Base-by-base conservation (phyloP, 2,888 invertebrate genomes). In the Abrostola triplasia region DNA sequence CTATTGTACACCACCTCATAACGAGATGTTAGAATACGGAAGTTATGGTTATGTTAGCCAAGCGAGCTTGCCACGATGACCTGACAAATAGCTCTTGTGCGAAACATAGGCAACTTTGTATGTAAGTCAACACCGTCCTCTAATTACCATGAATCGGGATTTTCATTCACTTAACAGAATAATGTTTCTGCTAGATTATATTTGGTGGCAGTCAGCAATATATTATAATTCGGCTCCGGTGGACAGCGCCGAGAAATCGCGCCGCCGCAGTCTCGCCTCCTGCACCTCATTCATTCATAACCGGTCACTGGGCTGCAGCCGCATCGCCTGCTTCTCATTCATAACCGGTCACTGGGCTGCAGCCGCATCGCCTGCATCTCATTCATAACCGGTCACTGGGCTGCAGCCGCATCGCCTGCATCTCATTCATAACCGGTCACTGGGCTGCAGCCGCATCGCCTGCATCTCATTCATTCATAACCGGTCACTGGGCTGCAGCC, bases 211-310 rank as follows among this genome's bases (percentile, higher is more conserved):
- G 41, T 38, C 50, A 40, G 12, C 35, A 53, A 75, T 70, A 70
- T 59, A 74, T 75, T 75, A 57, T 51, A 70, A 70, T 75, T 69
- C 57, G 57, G 36, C 24, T 54, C 49, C 42, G 47, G 47, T 58
- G 70, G 49, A 49, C 42, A 67, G 50, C 61, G 64, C 48, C 64
- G 59, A 79, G 76, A 77, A 74, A 80, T 70, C 57, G 52, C 41
- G 44, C 38, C 37, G 49, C 48, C 35, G 40, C 48, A 11, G 42
- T 36, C 42, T 36, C 36, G 72, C 57, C 76, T 37, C 66, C 61
- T 48, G 59, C 76, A 69, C 63, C 63, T 70, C 70, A 42, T 54
- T 56, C 75, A 70, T 69, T 74, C 70, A 57, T 60, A 41, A n/a
- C 49, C 47, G 42, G 41, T 52, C 50, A 11, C 57, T 44, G 67